These are phyloP conservation scores for Biston betularia DNA, from an alignment of 2,888 invertebrate species.

Conservation along the genomic window DNA sequence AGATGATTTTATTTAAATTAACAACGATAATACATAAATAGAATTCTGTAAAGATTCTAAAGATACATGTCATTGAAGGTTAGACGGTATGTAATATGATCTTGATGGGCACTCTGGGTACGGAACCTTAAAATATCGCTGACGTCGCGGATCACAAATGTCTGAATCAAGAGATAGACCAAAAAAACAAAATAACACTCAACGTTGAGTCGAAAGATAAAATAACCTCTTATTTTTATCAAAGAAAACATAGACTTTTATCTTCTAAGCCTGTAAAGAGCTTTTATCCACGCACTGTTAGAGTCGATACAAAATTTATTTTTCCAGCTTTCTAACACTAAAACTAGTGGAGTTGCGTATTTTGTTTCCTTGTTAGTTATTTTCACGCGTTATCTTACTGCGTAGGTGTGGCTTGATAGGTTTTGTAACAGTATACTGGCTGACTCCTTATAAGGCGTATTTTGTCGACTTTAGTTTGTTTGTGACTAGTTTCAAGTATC, in stretches of 20 bases:
- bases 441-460: slow-evolving; percentile 26
- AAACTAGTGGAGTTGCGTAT: slow-evolving; percentile 27
- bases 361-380: slow-evolving; percentile 31
- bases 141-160: neutral
- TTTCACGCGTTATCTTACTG: slow-evolving; percentile 26
- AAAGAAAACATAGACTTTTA: slow-evolving; percentile 2
- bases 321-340: slow-evolving; percentile 28
- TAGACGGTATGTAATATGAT: no score
- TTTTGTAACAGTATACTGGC: slow-evolving; percentile 29
- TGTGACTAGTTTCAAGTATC: slow-evolving; percentile 20
- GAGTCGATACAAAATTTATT: slow-evolving; percentile 8
- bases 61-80: no score
- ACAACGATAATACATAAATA: no score
- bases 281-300: slow-evolving; percentile 2
- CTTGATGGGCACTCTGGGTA: neutral
- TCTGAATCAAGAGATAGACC: slow-evolving; percentile 6
- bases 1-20: no score
- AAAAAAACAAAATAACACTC: neutral
- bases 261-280: slow-evolving; percentile 1
- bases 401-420: slow-evolving; percentile 35
- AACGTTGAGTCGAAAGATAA: neutral
- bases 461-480: slow-evolving; percentile 15
- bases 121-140: neutral
- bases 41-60: no score
- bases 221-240: slow-evolving; percentile 1